Evolutionary conservation across 2,113 vertebrate genomes (phyloP).

Genomic region (Mormyrus lacerda): DNA sequence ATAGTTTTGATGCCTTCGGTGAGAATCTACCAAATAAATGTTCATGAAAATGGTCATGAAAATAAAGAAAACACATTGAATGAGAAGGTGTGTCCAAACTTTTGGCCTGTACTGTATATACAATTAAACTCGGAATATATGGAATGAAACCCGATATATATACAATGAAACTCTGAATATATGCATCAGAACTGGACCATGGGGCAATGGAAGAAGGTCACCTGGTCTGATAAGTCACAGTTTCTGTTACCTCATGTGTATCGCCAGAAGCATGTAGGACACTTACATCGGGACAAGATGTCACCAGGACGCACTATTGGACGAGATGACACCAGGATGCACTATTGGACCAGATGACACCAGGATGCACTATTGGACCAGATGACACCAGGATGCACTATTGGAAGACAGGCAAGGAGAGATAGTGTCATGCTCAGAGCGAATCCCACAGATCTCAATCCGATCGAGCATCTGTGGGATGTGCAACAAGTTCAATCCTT

Average conservation of each 20-base stretch:
- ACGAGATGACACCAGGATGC: too few species aligned
- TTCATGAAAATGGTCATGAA: too few species aligned
- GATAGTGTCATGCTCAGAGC: background rate
- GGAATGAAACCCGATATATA: too few species aligned
- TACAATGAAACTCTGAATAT: background rate
- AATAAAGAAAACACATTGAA: too few species aligned
- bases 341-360: background rate
- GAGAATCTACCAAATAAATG: too few species aligned
- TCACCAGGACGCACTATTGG: too few species aligned
- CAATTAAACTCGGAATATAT: too few species aligned
- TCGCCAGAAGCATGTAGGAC: background rate
- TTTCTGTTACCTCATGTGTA: background rate
- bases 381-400: background rate
- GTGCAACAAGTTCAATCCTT: background rate
- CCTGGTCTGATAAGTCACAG: background rate
- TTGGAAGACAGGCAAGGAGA: background rate
- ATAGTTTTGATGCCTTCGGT: too few species aligned
- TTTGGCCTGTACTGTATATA: too few species aligned
- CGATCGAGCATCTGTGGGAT: background rate
- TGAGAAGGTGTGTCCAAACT: too few species aligned
- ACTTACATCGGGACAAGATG: background rate
- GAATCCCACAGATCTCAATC: background rate
- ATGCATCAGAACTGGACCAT: background rate
- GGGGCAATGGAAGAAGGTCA: background rate
- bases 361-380: background rate